Percentiles rank a stretch among this genome's conserved stretches.
These are phyloP conservation scores for Dasyornis broadbenti DNA, from an alignment of 2,113 vertebrate genomes.

Conservation along the genomic window DNA sequence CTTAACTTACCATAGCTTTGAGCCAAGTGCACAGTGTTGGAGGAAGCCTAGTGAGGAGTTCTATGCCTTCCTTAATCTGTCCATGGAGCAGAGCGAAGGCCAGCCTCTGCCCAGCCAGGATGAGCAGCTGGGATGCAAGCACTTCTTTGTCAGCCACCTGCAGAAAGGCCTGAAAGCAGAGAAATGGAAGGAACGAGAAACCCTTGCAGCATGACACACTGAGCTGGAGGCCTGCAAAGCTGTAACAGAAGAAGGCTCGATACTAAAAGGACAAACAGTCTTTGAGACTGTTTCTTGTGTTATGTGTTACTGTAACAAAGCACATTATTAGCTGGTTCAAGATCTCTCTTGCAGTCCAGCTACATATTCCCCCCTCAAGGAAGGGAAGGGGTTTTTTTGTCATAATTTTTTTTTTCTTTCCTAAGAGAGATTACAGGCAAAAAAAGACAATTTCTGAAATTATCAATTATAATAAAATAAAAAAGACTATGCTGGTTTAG, in stretches of 20 bases:
- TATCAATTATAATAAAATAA: not conserved
- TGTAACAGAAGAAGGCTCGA: not conserved
- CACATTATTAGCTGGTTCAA: not conserved
- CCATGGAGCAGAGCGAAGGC: conserved; percentile 82
- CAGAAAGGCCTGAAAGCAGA: conserved; percentile 78
- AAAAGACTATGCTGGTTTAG: not conserved
- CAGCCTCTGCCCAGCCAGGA: conserved; percentile 90
- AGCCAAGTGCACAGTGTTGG: conserved; percentile 95
- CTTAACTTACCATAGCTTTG: conserved; percentile 90
- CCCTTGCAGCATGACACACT: not conserved
- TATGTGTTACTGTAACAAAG: not conserved
- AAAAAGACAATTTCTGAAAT: not conserved
- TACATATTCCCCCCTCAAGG: not conserved
- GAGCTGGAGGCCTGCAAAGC: not conserved
- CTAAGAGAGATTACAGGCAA: not conserved
- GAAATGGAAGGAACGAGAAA: not conserved
- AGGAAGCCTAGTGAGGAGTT: conserved; percentile 87
- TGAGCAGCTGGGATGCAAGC: conserved; percentile 90
- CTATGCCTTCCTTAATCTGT: conserved; percentile 86
- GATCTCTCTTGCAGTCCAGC: not conserved
- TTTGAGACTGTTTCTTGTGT: not conserved
- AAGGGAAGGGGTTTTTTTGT: not conserved
- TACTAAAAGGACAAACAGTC: not conserved
- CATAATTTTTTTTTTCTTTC: not conserved
- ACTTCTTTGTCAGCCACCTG: conserved; percentile 93